A percentile compares a stretch with the other conserved stretches of the same genome.
Evolutionary conservation across 2,888 invertebrate genomes (phyloP).

Genomic region (Amphipoea lucens): DNA sequence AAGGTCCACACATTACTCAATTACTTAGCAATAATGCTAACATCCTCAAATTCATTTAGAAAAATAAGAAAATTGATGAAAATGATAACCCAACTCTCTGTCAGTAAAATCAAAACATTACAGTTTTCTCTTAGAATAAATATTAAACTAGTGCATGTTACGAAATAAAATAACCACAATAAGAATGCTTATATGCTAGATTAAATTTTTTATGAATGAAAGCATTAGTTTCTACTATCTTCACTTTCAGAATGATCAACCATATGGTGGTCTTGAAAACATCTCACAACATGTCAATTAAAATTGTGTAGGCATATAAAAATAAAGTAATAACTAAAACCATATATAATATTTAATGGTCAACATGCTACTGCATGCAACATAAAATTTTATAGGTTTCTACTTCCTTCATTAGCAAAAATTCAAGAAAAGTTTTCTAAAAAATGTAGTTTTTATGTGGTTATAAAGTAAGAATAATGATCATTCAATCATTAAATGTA

Average conservation of each 20-base stretch:
- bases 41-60: not conserved
- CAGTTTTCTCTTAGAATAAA: not conserved
- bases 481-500: conserved; percentile 4
- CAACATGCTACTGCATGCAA: conserved; percentile 8
- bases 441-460: conserved; percentile 29
- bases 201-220: not conserved
- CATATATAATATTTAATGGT: conserved; percentile 18
- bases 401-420: conserved; percentile 33
- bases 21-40: not conserved
- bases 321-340: conserved; percentile 6
- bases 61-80: not conserved
- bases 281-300: conserved; percentile 14
- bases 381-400: conserved; percentile 43
- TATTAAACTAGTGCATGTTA: not conserved
- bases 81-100: not conserved
- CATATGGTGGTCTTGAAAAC: conserved; percentile 36
- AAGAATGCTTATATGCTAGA: not conserved
- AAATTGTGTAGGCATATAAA: not conserved
- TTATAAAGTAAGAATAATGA: conserved; percentile 22
- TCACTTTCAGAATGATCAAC: not conserved
- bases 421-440: not conserved
- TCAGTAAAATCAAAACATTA: conserved; percentile 27
- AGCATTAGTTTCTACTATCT: not conserved
- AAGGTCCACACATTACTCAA: conserved; percentile 30
- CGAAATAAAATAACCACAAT: not conserved